These are phyloP conservation scores for Magallana nippona DNA, from an alignment of 2,888 invertebrate genomes.

Conservation along the genomic window DNA sequence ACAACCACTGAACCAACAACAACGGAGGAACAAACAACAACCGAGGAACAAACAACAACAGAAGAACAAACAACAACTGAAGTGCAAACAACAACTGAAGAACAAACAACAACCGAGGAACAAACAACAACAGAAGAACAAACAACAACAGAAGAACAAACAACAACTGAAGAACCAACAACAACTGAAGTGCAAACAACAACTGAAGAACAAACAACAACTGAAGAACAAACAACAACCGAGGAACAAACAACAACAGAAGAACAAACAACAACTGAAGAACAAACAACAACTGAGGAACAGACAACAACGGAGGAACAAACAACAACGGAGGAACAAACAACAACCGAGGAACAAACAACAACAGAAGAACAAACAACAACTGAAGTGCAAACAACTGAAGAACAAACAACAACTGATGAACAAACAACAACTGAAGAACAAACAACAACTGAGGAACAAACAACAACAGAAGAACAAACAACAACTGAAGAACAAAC, in stretches of 20 bases:
- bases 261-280: not conserved
- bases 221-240: not conserved
- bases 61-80: not conserved
- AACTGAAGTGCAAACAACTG: too few relatives aligned
- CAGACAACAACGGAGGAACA: not conserved
- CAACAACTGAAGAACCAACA: not conserved
- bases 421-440: too few relatives aligned
- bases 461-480: not conserved
- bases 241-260: not conserved
- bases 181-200: not conserved
- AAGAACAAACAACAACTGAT: too few relatives aligned
- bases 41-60: too few relatives aligned
- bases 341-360: too few relatives aligned
- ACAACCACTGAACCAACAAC: too few relatives aligned
- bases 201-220: not conserved
- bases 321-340: not conserved
- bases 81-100: not conserved
- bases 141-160: not conserved
- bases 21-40: too few relatives aligned
- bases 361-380: too few relatives aligned
- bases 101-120: not conserved
- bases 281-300: too few relatives aligned
- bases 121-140: not conserved
- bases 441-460: not conserved
- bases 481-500: not conserved